Evolutionary conservation across 2,888 invertebrate species (phyloP), one percentile per base, ranked within the genome.

Genomic region (Dolichomitus sp.): DNA sequence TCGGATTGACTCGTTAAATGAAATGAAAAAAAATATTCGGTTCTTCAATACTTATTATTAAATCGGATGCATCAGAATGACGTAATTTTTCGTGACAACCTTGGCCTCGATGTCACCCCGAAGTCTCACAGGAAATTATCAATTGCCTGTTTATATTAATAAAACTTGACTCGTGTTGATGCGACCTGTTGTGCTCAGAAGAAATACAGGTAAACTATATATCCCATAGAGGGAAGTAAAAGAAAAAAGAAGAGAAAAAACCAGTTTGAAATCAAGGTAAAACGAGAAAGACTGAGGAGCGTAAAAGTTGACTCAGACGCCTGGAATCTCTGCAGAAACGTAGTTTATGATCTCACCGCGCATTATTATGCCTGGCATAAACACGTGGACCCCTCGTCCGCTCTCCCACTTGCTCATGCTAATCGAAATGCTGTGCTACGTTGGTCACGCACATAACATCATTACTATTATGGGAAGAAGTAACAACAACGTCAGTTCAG

Each of bases 321-420:
- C 88, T 90, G 92, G 93, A 93, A 93, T 93, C 92, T 93, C 88
- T 87, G 88, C 87, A 90, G 90, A 90, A 89, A 87, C 92, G 91
- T 90, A 91, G 89, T 89, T 89, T 91, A 88, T 93, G 93, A 93
- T 92, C 91, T 93, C 93, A 93, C 88, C 91, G 84, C 73, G 73
- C 89, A 92, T 93, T 93, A 92, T 90, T 91, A 93, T 91, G 89
- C 91, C 88, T 89, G 89, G 89, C 91, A 90, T 89, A 90, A 91
- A 90, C 88, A 87, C 73, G 83, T 78, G 83, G 74, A 70, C 66
- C 80, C 83, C 59, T 66, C 70, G 50, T 77, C 54, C 76, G 40
- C 63, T 74, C 77, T 80, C 70, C 69, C 70, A 52, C 63, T 78
- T 75, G 54, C 45, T 80, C 83, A 82, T 84, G 78, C 83, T 87